Evolutionary conservation across 2,888 invertebrate genomes (phyloP).

Genomic region (Protodeltote pygarga): DNA sequence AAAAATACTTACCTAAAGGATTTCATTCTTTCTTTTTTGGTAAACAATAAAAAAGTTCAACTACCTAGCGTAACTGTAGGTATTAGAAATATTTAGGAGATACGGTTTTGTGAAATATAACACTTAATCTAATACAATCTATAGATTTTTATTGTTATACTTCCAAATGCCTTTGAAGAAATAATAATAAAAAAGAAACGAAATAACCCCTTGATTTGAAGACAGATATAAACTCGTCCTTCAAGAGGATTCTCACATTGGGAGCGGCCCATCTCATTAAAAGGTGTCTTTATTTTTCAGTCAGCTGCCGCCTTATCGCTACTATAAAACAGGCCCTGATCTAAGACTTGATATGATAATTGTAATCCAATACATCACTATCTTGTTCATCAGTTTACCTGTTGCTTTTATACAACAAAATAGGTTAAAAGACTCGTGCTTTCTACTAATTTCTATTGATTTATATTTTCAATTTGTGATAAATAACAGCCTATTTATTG

Average conservation of each 20-base stretch:
- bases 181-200: conserved; percentile 46
- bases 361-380: conserved; percentile 79
- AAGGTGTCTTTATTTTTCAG: conserved; percentile 75
- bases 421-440: background rate
- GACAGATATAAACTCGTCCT: conserved; percentile 62
- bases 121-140: background rate
- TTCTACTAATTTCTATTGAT: background rate
- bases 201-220: conserved; percentile 66
- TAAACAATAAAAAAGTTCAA: no score
- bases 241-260: conserved; percentile 69
- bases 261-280: conserved; percentile 73
- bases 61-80: no score
- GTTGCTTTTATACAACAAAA: conserved; percentile 38
- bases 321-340: conserved; percentile 74
- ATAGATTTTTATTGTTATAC: background rate
- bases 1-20: conserved; percentile 49
- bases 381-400: conserved; percentile 66
- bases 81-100: background rate
- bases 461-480: background rate
- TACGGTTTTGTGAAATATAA: conserved; percentile 2
- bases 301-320: conserved; percentile 78
- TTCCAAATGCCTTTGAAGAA: background rate
- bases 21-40: no score
- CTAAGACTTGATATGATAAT: conserved; percentile 77
- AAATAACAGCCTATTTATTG: conserved; percentile 3